Base-by-base conservation (phyloP, 2,888 invertebrate genomes). In the Carabus problematicus region DNA sequence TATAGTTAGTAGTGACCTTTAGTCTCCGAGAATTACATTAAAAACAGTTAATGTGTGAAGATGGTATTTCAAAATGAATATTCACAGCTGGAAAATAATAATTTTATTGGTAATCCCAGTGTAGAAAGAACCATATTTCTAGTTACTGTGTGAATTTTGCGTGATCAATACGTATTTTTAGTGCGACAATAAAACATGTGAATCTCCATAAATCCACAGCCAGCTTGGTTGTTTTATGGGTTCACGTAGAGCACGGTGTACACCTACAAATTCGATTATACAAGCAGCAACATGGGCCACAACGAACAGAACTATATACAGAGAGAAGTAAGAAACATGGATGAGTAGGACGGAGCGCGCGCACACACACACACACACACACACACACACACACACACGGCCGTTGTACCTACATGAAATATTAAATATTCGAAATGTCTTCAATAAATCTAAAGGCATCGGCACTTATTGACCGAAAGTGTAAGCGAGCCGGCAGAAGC, bases 401-500 rank as follows among this genome's bases (percentile, higher is more conserved):
- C 12, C 52, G 19, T 52, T 16, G 18, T 14, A 52, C 9, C 49
- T 49, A 49, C 52, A 67, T 67, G 60, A 67, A 67, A 67, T 67
- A 67, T 67, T 60, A 60, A 67, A 67, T 60, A 67, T 60, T 60
- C 47, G 60, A 60, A 67, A 67, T 67, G 67, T 67, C 67, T 42
- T 59, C 60, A 49, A 67, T 67, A 67, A 67, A 67, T 67, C 67
- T 66, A 12, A 9, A 60, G 67, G 59, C 49, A 67, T 67, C 67
- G 67, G 67, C 67, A 67, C 67, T 67, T 67, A 67, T 66, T 67
- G 67, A 67, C 60, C 60, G 54, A 52, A 52, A 52, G 52, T 52
- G 52, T 52, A 56, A 58, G 66, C 66, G 29, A 41, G 75, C 76
- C 77, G 76, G 78, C 78, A 78, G 78, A 77, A 78, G 78, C 79